phyloP scores from a whole-genome alignment of 2,888 invertebrate species.

The Galeopsomyia nigrocyanea region DNA sequence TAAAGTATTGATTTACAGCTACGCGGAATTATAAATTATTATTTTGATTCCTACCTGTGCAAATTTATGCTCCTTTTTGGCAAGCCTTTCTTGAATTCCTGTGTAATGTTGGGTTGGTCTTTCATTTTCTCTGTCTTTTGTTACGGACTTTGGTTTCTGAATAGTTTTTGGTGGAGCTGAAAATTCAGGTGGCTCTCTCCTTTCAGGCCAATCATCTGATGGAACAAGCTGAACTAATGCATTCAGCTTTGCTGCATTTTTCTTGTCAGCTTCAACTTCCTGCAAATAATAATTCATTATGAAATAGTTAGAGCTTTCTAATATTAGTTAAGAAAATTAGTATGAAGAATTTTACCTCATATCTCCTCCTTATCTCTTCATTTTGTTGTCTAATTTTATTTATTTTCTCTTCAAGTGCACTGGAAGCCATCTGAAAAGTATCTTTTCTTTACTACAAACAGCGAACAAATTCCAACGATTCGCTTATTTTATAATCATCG shows the following conservation, averaged over 20 bases:
- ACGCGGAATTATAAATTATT: background rate
- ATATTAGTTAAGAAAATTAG: background rate
- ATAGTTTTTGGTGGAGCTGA: conserved; percentile 53
- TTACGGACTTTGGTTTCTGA: conserved; percentile 51
- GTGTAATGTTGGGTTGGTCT: conserved; percentile 56
- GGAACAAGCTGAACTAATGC: conserved; percentile 67
- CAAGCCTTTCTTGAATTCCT: conserved; percentile 53
- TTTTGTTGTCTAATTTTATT: conserved; percentile 64
- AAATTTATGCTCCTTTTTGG: conserved; percentile 61
- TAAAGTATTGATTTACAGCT: background rate
- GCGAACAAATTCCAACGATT: background rate
- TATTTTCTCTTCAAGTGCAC: conserved; percentile 63
- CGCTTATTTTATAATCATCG: conserved; percentile 10
- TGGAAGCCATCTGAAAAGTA: conserved; percentile 59
- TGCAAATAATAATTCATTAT: conserved; percentile 44
- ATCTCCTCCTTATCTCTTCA: conserved; percentile 64
- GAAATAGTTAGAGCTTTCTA: background rate
- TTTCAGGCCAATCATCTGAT: conserved; percentile 67
- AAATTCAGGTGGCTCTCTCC: conserved; percentile 65
- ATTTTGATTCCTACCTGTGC: conserved; percentile 54
- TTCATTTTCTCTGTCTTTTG: conserved; percentile 50
- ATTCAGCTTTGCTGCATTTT: conserved; percentile 67
- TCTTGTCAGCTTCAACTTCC: conserved; percentile 69
- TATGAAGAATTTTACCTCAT: conserved; percentile 55
- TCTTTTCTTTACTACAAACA: background rate